These are phyloP conservation scores for Triplophysa tibetana DNA, from an alignment of 2,113 vertebrate species.

Conservation along the genomic window DNA sequence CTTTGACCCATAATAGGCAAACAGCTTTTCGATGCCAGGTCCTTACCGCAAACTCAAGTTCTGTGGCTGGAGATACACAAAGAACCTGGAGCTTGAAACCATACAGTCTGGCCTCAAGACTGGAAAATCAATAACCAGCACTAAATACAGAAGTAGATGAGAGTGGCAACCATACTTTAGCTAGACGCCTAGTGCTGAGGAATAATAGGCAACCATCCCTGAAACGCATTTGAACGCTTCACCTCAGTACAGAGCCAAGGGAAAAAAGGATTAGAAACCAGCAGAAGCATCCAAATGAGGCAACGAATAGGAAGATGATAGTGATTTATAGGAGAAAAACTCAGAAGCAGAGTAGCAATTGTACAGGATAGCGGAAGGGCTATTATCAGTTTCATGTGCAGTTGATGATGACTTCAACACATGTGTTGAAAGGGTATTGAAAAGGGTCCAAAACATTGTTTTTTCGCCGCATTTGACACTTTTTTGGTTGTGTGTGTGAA, in stretches of 20 bases:
- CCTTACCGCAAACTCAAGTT: conserved; percentile 54
- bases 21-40: neutral
- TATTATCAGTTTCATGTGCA: conserved; percentile 14
- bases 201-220: conserved; percentile 49
- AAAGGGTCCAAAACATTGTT: too few species aligned
- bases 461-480: too few species aligned
- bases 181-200: neutral
- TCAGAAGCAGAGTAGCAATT: neutral
- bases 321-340: conserved; percentile 25
- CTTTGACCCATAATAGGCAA: conserved; percentile 23
- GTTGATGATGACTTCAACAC: conserved; percentile 9
- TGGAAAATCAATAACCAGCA: conserved; percentile 48
- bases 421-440: neutral
- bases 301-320: conserved; percentile 12
- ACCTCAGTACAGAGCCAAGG: conserved; percentile 15
- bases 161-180: neutral
- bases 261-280: conserved; percentile 10
- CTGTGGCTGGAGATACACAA: conserved; percentile 8
- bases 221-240: conserved; percentile 40
- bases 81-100: conserved; percentile 34
- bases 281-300: conserved; percentile 22
- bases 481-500: too few species aligned
- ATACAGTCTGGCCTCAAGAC: conserved; percentile 27
- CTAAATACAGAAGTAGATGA: conserved; percentile 25
- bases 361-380: neutral